Evolutionary conservation across 2,888 invertebrate genomes (phyloP), one percentile per base, ranked within the genome.

Genomic region (Pterostichus madidus): DNA sequence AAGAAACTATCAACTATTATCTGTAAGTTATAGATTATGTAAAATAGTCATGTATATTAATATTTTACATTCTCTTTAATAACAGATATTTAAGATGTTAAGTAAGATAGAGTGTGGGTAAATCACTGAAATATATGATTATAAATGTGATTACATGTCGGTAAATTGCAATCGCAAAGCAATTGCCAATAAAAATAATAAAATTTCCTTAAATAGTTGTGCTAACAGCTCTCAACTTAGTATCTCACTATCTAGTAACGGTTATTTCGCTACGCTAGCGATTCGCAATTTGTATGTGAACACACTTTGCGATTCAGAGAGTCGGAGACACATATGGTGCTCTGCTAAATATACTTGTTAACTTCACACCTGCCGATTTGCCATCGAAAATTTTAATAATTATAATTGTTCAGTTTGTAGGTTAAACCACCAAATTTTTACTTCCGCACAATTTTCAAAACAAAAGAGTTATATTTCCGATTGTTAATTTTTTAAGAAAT

Each of bases 51-150:
- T 7, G 39, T 39, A 39, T 39, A 39, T 39, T 8, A 6, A 39
- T 39, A 39, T 39, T 39, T 39, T 39, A 6, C 39, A 39, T 39
- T 59, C 59, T 59, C 24, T 64, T 35, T 64, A 64, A 64, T 64
- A 64, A 64, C 64, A 64, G 35, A 13, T 64, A 13, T n/a, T 64
- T 64, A 64, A 32, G n/a, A 64, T 64, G 3, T 64, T 64, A 64
- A 64, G 64, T 64, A 64, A 64, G 64, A 64, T 64, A 61, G 11
- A 35, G 32, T 64, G 64, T 64, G 64, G 64, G 64, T 64, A 64
- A 64, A 64, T 64, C 64, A 64, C n/a, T 31, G 32, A 64, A 35
- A 32, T 35, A 31, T 64, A 32, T 64, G 24, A 64, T 64, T 64
- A 64, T 31, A 4, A 32, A 49, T 8, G n/a, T 64, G 64, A 64